A percentile compares a stretch with the other conserved stretches of the same genome.
Conservation (phyloP, 2,888 invertebrate genomes). For the Synanthedon andrenaeformis region DNA sequence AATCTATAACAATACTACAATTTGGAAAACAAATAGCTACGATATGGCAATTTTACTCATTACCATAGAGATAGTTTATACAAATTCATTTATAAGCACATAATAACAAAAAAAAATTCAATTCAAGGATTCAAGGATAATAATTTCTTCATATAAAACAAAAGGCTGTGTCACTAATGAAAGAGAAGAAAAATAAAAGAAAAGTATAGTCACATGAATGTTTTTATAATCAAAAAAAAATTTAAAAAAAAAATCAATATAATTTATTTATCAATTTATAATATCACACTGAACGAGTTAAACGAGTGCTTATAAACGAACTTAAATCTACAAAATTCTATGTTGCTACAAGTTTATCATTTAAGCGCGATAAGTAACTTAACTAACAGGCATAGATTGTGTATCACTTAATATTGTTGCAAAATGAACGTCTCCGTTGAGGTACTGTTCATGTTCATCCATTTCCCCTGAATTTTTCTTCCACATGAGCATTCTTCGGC, state of each 20-base stretch:
- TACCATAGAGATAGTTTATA: not conserved
- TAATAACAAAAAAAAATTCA: not conserved
- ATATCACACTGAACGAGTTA: not conserved
- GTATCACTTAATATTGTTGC: constrained; percentile 30
- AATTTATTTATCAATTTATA: not conserved
- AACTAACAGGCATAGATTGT: constrained; percentile 59
- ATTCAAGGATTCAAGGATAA: too few relatives aligned
- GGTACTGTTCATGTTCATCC: constrained; percentile 17
- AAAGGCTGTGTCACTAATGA: too few relatives aligned
- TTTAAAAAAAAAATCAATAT: too few relatives aligned
- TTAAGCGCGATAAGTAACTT: not conserved
- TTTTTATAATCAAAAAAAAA: too few relatives aligned
- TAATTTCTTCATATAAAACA: too few relatives aligned
- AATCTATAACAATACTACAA: too few relatives aligned
- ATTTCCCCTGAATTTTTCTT: constrained; percentile 19
- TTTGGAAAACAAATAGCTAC: constrained; percentile 31
- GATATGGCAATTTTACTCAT: constrained; percentile 41
- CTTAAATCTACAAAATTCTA: not conserved
- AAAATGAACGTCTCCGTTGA: constrained; percentile 21
- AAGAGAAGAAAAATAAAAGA: too few relatives aligned
- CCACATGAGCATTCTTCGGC: constrained; percentile 23
- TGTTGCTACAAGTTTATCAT: constrained; percentile 15
- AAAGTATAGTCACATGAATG: too few relatives aligned
- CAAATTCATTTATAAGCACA: constrained; percentile 26
- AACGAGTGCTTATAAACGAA: not conserved